A percentile compares a stretch with the other conserved stretches of the same genome.
Conservation (phyloP, 2,797 vertebrate genomes). For the Ctenopoma kingsleyae region DNA sequence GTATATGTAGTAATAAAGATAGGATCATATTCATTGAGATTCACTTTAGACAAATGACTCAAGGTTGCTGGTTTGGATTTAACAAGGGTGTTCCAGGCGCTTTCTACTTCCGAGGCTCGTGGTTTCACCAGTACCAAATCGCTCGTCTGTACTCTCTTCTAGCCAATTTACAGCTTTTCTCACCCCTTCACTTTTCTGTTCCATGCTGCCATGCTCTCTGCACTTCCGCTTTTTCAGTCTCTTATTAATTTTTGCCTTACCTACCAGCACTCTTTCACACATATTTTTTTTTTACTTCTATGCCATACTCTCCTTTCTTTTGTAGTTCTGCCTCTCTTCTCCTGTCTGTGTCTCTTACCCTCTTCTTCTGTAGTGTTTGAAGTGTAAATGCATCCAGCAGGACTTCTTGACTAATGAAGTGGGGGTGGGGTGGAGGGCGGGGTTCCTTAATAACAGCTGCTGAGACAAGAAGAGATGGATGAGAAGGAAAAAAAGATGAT, state of each 20-base stretch:
- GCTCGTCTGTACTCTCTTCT: conserved; percentile 9
- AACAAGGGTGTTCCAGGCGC: background rate
- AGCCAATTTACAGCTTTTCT: conserved; percentile 31
- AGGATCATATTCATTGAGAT: too few relatives aligned
- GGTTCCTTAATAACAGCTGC: background rate
- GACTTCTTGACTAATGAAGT: conserved; percentile 22
- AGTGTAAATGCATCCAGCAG: conserved; percentile 28
- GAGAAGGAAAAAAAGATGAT: background rate
- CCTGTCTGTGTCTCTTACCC: background rate
- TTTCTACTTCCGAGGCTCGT: background rate
- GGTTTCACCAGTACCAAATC: background rate
- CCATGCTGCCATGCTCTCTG: conserved; percentile 5
- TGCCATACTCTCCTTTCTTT: background rate
- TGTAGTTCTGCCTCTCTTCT: background rate
- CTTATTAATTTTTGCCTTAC: background rate
- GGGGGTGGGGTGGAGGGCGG: too few relatives aligned
- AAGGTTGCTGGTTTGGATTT: background rate
- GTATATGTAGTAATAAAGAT: too few relatives aligned
- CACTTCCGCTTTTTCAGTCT: background rate
- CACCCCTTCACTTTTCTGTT: background rate
- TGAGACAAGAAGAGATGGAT: background rate
- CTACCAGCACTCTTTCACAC: background rate
- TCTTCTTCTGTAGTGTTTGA: conserved; percentile 22
- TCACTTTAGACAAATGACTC: background rate
- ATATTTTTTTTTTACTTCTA: background rate